Evolutionary conservation across 2,888 invertebrate species (phyloP), one percentile per base, ranked within the genome.

Genomic region (Eustalomyia histrio): DNA sequence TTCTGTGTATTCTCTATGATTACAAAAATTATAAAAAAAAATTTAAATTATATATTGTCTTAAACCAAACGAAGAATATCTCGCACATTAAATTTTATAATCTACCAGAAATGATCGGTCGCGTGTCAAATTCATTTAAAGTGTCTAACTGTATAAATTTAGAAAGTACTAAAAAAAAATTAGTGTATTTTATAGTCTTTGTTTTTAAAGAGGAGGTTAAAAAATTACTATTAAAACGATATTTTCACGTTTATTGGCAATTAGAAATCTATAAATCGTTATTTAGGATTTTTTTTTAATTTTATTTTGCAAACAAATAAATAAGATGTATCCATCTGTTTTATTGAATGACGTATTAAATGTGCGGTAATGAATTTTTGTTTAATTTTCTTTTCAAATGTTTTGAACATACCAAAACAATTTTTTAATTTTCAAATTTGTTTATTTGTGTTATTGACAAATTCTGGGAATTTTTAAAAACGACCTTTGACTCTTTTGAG

Each of bases 211-310:
- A 47, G 43, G 3, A n/a, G 43, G n/a, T n/a, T 47, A n/a, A 47
- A 47, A 47, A 39, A 12, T 3, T 12, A 39, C 1, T 4, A 39
- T 39, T 0, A 47, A 47, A 47, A n/a, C 43, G n/a, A 2, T n/a
- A 33, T 65, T 18, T 47, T 8, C 21, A 18, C n/a, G 52, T 18
- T 65, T 33, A 65, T 65, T 65, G 50, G 14, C 52, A 18, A 35
- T 52, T 65, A 65, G 35, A 53, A 65, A 65, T 17, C 64, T n/a
- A 65, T 65, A 52, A 65, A 52, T 65, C 52, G 52, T 52, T 53
- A 52, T 65, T 53, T n/a, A 33, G 17, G 33, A 65, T 29, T 29
- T 53, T 29, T 29, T 53, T 29, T 65, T 17, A 3, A n/a, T 47
- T 43, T 63, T 24, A 9, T 47, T 47, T 21, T 5, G 14, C 6